Evolutionary conservation across 2,113 vertebrate species (phyloP).

Genomic region (Festucalex cinctus): DNA sequence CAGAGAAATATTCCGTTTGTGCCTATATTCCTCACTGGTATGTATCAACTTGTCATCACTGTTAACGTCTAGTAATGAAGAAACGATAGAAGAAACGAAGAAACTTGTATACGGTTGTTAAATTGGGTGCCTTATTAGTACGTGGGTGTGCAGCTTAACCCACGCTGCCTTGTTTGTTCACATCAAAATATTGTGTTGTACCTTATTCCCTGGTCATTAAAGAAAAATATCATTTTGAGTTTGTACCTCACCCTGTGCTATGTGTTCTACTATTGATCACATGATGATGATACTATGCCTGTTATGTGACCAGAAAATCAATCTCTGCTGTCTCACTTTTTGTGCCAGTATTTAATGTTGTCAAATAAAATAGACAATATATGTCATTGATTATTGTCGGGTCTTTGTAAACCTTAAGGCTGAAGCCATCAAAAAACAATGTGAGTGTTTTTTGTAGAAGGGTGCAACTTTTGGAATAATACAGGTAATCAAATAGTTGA

Average conservation of each 20-base stretch:
- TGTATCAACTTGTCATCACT: background rate
- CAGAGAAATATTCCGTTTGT: conserved; percentile 1
- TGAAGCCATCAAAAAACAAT: background rate
- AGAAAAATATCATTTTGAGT: background rate
- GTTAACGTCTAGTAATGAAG: background rate
- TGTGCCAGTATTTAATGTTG: conserved; percentile 6
- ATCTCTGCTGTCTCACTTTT: background rate
- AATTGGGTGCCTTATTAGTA: conserved; percentile 1
- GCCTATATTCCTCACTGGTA: background rate
- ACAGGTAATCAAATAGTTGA: too few species aligned
- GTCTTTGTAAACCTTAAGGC: background rate
- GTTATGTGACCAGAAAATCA: conserved; percentile 1
- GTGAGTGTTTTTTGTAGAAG: too few species aligned
- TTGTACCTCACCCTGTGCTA: background rate
- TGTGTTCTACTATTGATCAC: background rate
- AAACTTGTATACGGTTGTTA: background rate
- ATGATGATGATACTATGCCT: background rate
- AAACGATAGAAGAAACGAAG: background rate
- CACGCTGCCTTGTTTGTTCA: conserved; percentile 1
- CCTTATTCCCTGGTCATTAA: background rate
- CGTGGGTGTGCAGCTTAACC: background rate
- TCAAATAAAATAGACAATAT: background rate
- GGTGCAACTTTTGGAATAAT: too few species aligned
- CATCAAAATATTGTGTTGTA: background rate
- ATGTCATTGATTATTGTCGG: background rate